Percentiles rank a stretch among this genome's conserved stretches.
Conservation (phyloP, 2,888 invertebrate species). For the Agrochola lychnidis region DNA sequence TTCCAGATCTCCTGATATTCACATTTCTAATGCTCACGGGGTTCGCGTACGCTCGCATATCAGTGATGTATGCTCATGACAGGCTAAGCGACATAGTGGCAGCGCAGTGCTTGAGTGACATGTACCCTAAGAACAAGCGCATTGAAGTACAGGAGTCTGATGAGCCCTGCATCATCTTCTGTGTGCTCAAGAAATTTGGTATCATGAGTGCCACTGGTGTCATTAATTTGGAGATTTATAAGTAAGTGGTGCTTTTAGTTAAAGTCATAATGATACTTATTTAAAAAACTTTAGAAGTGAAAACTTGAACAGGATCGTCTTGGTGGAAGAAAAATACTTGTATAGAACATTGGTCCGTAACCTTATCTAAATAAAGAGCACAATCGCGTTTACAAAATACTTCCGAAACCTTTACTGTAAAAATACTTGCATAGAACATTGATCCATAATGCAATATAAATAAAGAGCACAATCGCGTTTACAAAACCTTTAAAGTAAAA, state of each 20-base stretch:
- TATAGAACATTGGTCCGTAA: no score
- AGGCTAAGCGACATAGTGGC: conserved; percentile 81
- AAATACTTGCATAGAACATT: no score
- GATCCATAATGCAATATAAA: no score
- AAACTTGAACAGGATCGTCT: no score
- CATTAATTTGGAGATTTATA: conserved; percentile 85
- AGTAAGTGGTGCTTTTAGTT: conserved; percentile 65
- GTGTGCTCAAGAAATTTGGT: conserved; percentile 85
- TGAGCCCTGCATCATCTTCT: conserved; percentile 86
- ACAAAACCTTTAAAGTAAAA: no score
- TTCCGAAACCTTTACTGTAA: no score
- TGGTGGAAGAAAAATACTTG: no score
- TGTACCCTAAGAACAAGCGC: conserved; percentile 81
- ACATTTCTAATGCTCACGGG: conserved; percentile 65
- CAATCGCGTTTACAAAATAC: no score
- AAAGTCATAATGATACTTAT: background rate
- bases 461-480: no score
- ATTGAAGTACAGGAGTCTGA: conserved; percentile 84
- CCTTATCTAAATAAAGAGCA: no score
- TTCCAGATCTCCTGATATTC: conserved; percentile 66
- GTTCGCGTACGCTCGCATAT: conserved; percentile 75
- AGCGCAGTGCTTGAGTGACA: conserved; percentile 82
- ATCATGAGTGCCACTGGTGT: conserved; percentile 81
- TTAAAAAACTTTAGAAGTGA: no score
- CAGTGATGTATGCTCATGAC: conserved; percentile 88